Evolutionary conservation across 2,888 invertebrate species (phyloP), one percentile per base, ranked within the genome.

Genomic region (Agriopis leucophaearia): DNA sequence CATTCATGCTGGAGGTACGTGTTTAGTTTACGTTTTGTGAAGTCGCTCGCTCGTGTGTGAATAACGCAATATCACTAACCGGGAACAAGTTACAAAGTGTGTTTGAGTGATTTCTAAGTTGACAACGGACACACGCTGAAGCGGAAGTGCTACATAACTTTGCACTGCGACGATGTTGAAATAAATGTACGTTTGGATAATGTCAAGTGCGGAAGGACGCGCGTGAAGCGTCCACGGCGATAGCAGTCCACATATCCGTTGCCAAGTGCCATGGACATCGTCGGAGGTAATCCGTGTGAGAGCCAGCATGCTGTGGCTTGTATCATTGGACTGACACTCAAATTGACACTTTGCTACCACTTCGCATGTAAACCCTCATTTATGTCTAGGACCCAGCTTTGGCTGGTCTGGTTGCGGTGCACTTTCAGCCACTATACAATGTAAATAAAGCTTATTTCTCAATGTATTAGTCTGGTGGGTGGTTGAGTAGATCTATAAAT

Each of bases 1-100:
- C 91, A 93, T 92, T 93, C 89, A 93, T 91, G 92, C 89, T 89
- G 87, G 93, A 94, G 94, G 94, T 94, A 94, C 92, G 94, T 94
- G 87, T 89, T 87, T 91, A 91, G 88, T 87, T 89, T 90, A 87
- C 88, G 86, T 85, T 86, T 88, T 83, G 89, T 86, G 87, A 82
- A 86, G 78, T 81, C 81, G 79, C 78, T 81, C 81, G 79, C 78
- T 76, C 85, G 88, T 85, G 90, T 88, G 89, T 87, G 85, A 84
- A 81, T 81, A 75, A 72, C 63, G 72, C 61, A 59, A 64, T 71
- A 42, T 60, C 67, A 71, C 69, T 74, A 72, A 74, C 76, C 80
- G 78, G 76, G 75, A 80, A 75, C 76, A 74, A 77, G 77, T 79
- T 80, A 81, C 80, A 80, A 44, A 86, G 89, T 89, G 90, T 86